Evolutionary conservation across 1,140 invertebrate species (phyloP), one percentile per base, ranked within the genome.

Genomic region (Dysdera silvatica): DNA sequence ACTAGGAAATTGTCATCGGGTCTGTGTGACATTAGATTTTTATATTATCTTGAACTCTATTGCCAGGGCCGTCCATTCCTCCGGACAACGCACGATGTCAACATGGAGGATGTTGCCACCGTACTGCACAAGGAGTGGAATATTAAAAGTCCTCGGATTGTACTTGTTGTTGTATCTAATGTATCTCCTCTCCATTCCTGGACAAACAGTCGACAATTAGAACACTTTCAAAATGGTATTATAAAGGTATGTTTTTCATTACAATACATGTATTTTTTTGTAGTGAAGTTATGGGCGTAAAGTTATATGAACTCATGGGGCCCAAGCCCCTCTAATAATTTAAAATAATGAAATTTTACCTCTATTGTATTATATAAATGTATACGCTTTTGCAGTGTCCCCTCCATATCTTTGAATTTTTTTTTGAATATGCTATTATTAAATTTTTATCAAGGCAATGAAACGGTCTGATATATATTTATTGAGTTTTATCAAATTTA

Each of bases 141-240:
- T 37, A 52, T 67, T 35, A 54, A 41, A 54, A 67, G 55, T 32
- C 69, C 69, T 20, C 31, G 64, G 2, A 71, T 71, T 47, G 67
- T 68, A 41, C 41, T 71, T 14, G 49, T 67, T 24, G 52, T 71
- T 20, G 60, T 71, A 18, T 68, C 67, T 3, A 65, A 68, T 29
- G 35, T 70, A 29, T 29, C 43, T 20, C 60, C 60, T 18, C 20
- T 61, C 12, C 14, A 31, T 12, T 52, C 29, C 8, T 64, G 63
- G 59, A 52, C 49, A 45, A 68, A 68, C 24, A 68, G 60, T 51
- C 40, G 63, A 14, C 66, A 70, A 16, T 40, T 70, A 23, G 63
- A 70, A 40, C 58, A 61, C 43, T 65, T 71, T 14, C 54, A 70
- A 61, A 33, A 67, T 12, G 69, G 69, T n/a, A 24, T 71, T 20